phyloP scores from a whole-genome alignment of 1,140 invertebrate genomes.

The Drosophila parvula region DNA sequence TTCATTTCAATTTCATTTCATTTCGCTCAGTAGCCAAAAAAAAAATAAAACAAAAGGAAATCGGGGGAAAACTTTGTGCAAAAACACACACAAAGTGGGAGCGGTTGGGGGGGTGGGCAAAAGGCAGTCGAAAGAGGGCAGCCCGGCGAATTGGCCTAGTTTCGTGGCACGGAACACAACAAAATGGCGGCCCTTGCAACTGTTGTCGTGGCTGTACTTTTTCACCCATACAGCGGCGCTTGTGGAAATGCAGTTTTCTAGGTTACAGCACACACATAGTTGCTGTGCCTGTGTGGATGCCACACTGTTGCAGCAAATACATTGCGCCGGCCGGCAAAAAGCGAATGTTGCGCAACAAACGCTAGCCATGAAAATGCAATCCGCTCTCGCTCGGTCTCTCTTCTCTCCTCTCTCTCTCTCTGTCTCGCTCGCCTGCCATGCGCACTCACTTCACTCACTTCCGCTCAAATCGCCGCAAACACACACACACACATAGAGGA shows the following conservation, averaged over 20 bases:
- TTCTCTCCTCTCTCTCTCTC: not conserved
- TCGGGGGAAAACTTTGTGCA: conserved; percentile 37
- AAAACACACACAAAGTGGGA: conserved; percentile 20
- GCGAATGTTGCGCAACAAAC: conserved; percentile 75
- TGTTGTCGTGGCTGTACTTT: conserved; percentile 82
- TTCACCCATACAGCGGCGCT: conserved; percentile 36
- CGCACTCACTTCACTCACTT: conserved; percentile 71
- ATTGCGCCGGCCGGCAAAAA: conserved; percentile 80
- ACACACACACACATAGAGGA: conserved; percentile 9
- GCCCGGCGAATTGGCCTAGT: conserved; percentile 78
- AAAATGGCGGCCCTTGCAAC: conserved; percentile 79
- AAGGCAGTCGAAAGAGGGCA: conserved; percentile 36
- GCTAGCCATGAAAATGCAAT: conserved; percentile 71
- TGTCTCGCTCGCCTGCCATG: conserved; percentile 48
- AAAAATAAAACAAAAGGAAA: conserved; percentile 7
- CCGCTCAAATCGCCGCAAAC: conserved; percentile 62
- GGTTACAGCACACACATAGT: conserved; percentile 57
- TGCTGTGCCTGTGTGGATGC: conserved; percentile 20
- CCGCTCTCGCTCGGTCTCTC: conserved; percentile 17
- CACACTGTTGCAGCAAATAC: conserved; percentile 69
- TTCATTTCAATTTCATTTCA: conserved; percentile 68
- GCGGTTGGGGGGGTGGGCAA: conserved; percentile 11
- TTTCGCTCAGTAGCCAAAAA: conserved; percentile 29
- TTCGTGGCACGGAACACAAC: conserved; percentile 61
- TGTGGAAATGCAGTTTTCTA: conserved; percentile 61